A percentile compares a stretch with the other conserved stretches of the same genome.
phyloP scores from a whole-genome alignment of 1,140 invertebrate species.

The Archivesica marissinica region DNA sequence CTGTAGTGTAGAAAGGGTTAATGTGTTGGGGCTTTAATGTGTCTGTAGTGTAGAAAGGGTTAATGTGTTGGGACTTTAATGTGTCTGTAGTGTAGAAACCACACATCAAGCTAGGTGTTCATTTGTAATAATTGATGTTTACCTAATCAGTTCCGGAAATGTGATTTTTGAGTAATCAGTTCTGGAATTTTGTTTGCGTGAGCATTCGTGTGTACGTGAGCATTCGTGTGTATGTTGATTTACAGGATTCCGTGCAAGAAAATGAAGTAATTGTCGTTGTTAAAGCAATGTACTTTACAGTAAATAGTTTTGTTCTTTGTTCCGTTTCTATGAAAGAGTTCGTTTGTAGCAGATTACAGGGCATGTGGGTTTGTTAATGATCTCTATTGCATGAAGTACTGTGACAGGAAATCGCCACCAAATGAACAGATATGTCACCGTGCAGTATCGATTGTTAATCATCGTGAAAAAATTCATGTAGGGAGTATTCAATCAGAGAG shows the following conservation, averaged over 20 bases:
- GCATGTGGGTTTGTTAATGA: constrained; percentile 11
- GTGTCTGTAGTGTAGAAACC: no score
- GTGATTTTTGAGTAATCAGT: no score
- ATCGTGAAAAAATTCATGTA: constrained; percentile 12
- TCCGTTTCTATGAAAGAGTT: background rate
- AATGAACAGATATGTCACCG: background rate
- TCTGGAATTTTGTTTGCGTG: no score
- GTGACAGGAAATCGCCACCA: background rate
- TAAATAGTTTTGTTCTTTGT: background rate
- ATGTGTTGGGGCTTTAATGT: no score
- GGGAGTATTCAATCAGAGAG: background rate
- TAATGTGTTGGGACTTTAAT: no score
- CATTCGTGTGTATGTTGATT: background rate
- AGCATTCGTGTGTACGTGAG: no score
- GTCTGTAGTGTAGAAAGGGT: no score
- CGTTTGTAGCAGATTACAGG: background rate
- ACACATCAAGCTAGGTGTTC: no score
- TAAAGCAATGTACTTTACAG: background rate
- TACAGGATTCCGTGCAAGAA: constrained; percentile 18
- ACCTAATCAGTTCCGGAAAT: no score
- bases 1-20: no score
- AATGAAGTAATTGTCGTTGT: background rate
- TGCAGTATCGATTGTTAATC: constrained; percentile 42
- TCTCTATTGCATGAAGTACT: background rate
- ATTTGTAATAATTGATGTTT: no score